Evolutionary conservation across 2,888 invertebrate species (phyloP).

Genomic region (Diarsia mendica): DNA sequence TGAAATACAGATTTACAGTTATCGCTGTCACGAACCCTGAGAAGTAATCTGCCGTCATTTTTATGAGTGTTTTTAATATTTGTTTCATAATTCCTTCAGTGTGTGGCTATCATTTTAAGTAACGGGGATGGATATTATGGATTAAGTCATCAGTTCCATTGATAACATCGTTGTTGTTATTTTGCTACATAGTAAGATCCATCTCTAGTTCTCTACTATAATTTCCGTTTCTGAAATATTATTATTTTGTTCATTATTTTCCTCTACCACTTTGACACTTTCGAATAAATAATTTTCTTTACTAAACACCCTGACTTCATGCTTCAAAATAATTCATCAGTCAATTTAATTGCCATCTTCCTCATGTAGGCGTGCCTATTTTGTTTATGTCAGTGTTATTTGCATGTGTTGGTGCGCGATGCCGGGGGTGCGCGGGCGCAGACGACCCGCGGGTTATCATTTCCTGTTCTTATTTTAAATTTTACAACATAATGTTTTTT

Average conservation of each 20-base stretch:
- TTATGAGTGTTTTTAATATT: constrained; percentile 48
- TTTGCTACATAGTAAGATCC: neutral
- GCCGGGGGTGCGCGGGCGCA: constrained; percentile 77
- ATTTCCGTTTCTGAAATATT: neutral
- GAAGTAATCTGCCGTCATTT: constrained; percentile 54
- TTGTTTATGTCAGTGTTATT: constrained; percentile 67
- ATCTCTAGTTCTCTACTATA: neutral
- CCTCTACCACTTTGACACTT: neutral
- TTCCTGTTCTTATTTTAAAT: constrained; percentile 89
- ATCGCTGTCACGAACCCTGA: constrained; percentile 69
- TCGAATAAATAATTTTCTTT: neutral
- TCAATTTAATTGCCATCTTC: constrained; percentile 71
- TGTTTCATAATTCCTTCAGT: constrained; percentile 35
- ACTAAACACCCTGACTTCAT: neutral
- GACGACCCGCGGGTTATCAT: constrained; percentile 89
- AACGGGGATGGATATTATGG: neutral
- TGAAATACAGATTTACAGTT: constrained; percentile 86
- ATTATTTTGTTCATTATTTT: neutral
- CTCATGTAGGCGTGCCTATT: constrained; percentile 62
- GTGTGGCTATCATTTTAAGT: constrained; percentile 32
- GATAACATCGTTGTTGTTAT: neutral
- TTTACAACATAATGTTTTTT: constrained; percentile 88
- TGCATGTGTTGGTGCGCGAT: constrained; percentile 72
- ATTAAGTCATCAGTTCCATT: neutral
- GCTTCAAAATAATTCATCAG: constrained; percentile 18